Evolutionary conservation across 2,113 vertebrate genomes (phyloP).

Genomic region (Muntiacus muntjak): DNA sequence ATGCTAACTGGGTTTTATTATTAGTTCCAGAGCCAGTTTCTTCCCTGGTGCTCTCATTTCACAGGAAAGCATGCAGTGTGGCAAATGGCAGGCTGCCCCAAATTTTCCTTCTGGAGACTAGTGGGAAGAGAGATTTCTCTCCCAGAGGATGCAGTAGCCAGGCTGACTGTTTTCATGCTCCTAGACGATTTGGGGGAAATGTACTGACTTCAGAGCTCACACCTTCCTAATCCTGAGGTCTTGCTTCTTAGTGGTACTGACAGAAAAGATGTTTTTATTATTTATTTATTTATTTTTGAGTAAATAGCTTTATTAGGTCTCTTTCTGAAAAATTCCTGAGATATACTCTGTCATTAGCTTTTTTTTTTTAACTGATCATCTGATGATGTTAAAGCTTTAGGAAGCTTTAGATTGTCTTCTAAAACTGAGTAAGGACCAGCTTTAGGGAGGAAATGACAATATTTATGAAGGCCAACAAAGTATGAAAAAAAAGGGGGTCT

Average conservation of each 20-base stretch:
- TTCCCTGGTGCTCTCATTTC: constrained; percentile 5
- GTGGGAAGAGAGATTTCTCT: background rate
- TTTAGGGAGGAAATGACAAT: background rate
- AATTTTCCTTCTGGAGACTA: background rate
- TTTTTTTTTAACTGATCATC: background rate
- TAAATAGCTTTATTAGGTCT: too few species aligned
- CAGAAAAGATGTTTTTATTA: background rate
- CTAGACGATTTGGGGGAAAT: background rate
- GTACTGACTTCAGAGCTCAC: background rate
- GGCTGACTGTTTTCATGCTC: background rate
- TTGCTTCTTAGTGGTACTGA: background rate
- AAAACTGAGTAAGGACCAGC: background rate
- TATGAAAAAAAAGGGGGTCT: background rate
- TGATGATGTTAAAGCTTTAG: background rate
- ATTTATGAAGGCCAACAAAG: background rate
- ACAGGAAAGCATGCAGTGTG: background rate
- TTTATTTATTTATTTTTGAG: too few species aligned
- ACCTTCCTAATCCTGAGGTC: background rate
- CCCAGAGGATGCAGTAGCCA: background rate
- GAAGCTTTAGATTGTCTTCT: background rate
- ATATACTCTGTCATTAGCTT: too few species aligned
- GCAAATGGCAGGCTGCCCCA: background rate
- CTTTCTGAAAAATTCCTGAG: too few species aligned
- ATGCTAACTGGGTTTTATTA: constrained; percentile 8
- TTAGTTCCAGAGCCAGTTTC: constrained; percentile 3